Evolutionary conservation across 1,140 invertebrate genomes (phyloP), one percentile per base, ranked within the genome.

Genomic region (Meteorus sp.): DNA sequence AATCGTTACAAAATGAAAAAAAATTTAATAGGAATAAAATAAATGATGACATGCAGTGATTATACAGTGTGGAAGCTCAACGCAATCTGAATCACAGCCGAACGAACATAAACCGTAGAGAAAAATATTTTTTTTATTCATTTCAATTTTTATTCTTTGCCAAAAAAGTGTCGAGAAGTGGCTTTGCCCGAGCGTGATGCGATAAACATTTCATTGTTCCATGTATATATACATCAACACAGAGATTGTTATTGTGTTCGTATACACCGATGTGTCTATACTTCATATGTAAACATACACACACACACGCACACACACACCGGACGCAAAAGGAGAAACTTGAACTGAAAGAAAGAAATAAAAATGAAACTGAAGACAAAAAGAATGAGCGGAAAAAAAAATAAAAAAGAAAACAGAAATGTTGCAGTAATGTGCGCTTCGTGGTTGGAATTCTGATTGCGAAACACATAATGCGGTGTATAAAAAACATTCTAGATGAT

Each of bases 171-270:
- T 11, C 2, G 20, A 51, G 45, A 7, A 1, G 33, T 41, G 50
- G 52, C 37, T 39, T 41, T 54, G 52, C 37, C 52, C 35, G 37
- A 54, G 52, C 52, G 52, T 54, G 35, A 54, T n/a, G n/a, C 52
- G 52, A 54, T 54, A 54, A 54, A 54, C 52, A 7, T 39, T 29
- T 54, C 52, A 54, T 54, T 43, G 52, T 54, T 54, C 35, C 52
- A 11, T 37, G 39, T 37, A 11, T 25, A 39, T 29, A 29, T 29
- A 29, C 27, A 29, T n/a, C n/a, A n/a, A n/a, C n/a, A n/a, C n/a
- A n/a, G n/a, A n/a, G n/a, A n/a, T n/a, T n/a, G n/a, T n/a, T n/a
- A n/a, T n/a, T n/a, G n/a, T n/a, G n/a, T n/a, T n/a, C n/a, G n/a
- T n/a, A n/a, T n/a, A n/a, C n/a, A n/a, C n/a, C n/a, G n/a, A n/a